These are phyloP conservation scores for Mus caroli DNA, from an alignment of 2,797 vertebrate genomes.

Conservation along the genomic window DNA sequence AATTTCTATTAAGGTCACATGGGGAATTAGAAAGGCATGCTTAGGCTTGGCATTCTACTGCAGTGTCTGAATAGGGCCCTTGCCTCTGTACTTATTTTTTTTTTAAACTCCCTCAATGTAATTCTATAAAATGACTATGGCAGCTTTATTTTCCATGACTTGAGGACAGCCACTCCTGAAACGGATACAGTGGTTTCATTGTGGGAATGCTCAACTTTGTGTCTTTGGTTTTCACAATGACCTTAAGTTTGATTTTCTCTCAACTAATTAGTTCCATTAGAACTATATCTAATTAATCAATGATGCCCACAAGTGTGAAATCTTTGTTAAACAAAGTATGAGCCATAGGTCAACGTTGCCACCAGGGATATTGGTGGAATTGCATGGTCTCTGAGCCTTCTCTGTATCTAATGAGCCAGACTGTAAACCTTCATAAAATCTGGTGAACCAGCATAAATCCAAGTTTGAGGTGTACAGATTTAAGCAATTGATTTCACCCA, in stretches of 20 bases:
- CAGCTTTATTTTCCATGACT: constrained; percentile 22
- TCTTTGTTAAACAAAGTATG: neutral
- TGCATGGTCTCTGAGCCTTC: neutral
- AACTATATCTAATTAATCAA: neutral
- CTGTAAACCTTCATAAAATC: neutral
- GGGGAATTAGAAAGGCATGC: neutral
- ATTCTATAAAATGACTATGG: neutral
- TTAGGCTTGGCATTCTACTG: constrained; percentile 7
- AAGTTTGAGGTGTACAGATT: neutral
- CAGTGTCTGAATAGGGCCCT: constrained; percentile 13
- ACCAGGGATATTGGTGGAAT: neutral
- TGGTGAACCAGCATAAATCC: neutral
- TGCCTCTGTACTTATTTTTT: neutral
- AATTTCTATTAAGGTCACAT: constrained; percentile 75
- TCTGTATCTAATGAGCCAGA: neutral
- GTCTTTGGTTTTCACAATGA: neutral
- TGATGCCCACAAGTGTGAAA: neutral
- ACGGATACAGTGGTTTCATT: neutral
- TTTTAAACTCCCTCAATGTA: neutral
- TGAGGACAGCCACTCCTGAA: neutral
- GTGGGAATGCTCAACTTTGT: constrained; percentile 1
- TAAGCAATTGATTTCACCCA: neutral
- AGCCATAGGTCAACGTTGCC: neutral
- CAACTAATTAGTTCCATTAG: neutral
- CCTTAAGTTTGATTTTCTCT: neutral